Base-by-base conservation (phyloP, 1,140 invertebrate genomes). In the Drosophila lacertosa region DNA sequence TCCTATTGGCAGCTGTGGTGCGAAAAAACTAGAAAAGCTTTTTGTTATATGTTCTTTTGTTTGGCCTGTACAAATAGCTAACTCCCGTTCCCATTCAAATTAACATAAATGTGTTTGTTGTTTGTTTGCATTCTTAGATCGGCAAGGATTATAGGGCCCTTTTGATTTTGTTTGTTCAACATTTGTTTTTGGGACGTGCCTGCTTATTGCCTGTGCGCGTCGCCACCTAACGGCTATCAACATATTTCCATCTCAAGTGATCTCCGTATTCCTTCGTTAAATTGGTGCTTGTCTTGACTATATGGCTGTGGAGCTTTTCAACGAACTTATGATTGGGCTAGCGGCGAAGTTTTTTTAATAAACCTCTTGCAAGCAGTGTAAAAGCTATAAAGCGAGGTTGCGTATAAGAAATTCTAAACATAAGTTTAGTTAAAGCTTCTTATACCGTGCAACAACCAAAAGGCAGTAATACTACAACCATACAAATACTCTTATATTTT, bases 21-120 rank as follows among this genome's bases (percentile, higher is more conserved):
- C 50, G 10, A 9, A 13, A 32, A 68, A 62, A 75, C 80, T 86
- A 84, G 80, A 84, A 83, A 76, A 84, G 81, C 81, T 76, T 69
- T 76, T 79, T 86, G 68, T 83, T 76, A 29, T 44, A 16, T 15
- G 44, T 59, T 37, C 72, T 63, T 55, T 86, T 83, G 80, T 83
- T 83, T 11, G 33, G 32, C 71, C 22, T 15, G 57, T 63, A 13
- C 60, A 29, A 29, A 29, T 29, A 26, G 3, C n/a, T 44, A 22
- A 24, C 24, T 22, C 13, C 24, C 45, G 16, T 45, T 35, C 37
- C 24, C 45, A 32, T 45, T 35, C 37, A 55, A 15, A 26, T 32
- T 3, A 15, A 47, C 26, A 15, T 42, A 24, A 1, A 44, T 7
- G 9, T 33, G 40, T 37, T 22, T 42, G 32, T 37, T 33, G 3